Evolutionary conservation across 2,888 invertebrate genomes (phyloP).

Genomic region (Hydrotaea cyrtoneurina): DNA sequence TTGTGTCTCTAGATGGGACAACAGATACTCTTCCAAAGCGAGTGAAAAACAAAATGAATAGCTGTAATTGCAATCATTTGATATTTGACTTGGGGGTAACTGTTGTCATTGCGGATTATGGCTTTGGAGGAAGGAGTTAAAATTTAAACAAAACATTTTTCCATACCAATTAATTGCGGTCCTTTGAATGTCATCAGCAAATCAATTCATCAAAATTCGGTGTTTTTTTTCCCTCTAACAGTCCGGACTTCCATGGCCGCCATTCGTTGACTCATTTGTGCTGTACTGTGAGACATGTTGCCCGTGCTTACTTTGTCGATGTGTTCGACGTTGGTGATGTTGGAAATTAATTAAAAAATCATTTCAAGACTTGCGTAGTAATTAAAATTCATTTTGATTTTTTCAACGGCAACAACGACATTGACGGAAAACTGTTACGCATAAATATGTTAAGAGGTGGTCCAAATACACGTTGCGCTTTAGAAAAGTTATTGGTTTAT

Average conservation of each 20-base stretch:
- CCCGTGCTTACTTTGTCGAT: neutral
- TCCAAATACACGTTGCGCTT: no score
- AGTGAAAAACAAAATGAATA: conserved; percentile 20
- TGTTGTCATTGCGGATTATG: neutral
- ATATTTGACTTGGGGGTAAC: neutral
- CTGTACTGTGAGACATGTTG: neutral
- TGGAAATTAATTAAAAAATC: conserved; percentile 57
- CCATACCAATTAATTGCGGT: neutral
- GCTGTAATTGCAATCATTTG: conserved; percentile 51
- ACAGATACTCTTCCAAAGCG: neutral
- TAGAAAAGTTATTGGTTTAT: no score
- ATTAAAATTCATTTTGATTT: conserved; percentile 48
- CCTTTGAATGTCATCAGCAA: neutral
- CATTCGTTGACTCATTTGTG: neutral
- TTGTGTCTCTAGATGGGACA: conserved; percentile 37
- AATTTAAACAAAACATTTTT: neutral
- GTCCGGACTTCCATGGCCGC: neutral
- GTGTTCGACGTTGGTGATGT: neutral
- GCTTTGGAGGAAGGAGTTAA: neutral
- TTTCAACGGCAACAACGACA: neutral
- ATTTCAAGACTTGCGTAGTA: conserved; percentile 59
- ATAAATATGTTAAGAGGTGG: no score
- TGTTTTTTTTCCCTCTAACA: neutral
- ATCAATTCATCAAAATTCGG: conserved; percentile 15
- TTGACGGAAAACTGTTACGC: neutral